Evolutionary conservation across 2,888 invertebrate genomes (phyloP).

Genomic region (Thymelicus sylvestris): DNA sequence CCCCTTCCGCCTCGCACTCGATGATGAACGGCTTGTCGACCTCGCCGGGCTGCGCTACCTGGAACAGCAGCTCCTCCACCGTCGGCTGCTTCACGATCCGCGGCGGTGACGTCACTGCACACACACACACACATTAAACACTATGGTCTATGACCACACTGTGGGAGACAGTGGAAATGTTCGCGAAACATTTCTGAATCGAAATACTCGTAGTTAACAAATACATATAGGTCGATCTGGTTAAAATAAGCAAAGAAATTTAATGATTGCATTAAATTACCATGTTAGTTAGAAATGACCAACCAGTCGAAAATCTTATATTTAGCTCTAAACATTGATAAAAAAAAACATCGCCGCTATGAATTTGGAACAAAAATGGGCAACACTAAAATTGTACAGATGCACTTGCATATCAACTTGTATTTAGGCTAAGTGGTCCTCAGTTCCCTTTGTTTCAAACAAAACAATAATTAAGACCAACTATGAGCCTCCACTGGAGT

Average conservation of each 20-base stretch:
- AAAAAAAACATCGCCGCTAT: background rate
- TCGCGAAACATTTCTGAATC: too few species aligned
- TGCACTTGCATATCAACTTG: slow-evolving; percentile 9
- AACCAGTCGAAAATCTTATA: background rate
- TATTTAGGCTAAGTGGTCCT: slow-evolving; percentile 25
- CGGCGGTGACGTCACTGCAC: slow-evolving; percentile 93
- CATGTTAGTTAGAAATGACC: too few species aligned
- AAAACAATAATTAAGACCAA: slow-evolving; percentile 18
- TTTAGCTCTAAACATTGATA: background rate
- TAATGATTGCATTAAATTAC: too few species aligned
- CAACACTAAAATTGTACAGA: slow-evolving; percentile 5
- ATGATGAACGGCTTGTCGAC: slow-evolving; percentile 97
- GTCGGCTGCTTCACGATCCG: slow-evolving; percentile 96
- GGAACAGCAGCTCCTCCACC: slow-evolving; percentile 95
- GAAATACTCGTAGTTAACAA: too few species aligned
- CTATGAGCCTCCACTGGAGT: background rate
- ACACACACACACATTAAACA: slow-evolving; percentile 8
- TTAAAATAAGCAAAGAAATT: too few species aligned
- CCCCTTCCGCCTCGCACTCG: slow-evolving; percentile 98
- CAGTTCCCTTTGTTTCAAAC: slow-evolving; percentile 17
- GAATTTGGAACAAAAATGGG: slow-evolving; percentile 10
- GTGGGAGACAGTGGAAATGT: background rate
- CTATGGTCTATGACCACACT: too few species aligned
- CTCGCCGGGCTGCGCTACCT: slow-evolving; percentile 94
- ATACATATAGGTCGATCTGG: too few species aligned